Evolutionary conservation across 2,797 vertebrate species (phyloP).

Genomic region (Poecilia velifera): DNA sequence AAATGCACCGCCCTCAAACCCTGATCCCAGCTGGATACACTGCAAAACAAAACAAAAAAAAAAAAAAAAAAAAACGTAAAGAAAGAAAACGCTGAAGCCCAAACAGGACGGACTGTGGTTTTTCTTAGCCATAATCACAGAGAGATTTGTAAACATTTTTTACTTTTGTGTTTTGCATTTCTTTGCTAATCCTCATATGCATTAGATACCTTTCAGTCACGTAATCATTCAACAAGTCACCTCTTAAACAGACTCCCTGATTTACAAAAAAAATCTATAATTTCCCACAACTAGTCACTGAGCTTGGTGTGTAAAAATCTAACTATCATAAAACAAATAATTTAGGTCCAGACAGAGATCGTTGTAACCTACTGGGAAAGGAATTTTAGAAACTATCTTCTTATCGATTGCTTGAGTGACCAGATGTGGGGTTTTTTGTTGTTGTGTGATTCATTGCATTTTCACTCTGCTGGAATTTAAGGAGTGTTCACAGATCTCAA

Average conservation of each 20-base stretch:
- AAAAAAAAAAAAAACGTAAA: neutral
- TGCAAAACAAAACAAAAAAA: conserved; percentile 24
- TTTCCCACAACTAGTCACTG: neutral
- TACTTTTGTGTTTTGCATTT: neutral
- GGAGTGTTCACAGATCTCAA: too few relatives aligned
- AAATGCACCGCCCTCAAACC: neutral
- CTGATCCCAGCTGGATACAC: conserved; percentile 20
- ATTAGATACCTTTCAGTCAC: neutral
- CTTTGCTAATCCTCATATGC: neutral
- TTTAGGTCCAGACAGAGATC: neutral
- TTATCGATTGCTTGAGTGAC: too few relatives aligned
- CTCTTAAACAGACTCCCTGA: too few relatives aligned
- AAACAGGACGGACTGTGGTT: neutral
- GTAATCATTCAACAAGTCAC: too few relatives aligned
- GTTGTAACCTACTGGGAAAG: neutral
- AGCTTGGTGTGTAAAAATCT: neutral
- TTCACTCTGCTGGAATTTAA: too few relatives aligned
- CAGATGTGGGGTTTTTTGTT: too few relatives aligned
- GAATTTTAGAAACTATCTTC: too few relatives aligned
- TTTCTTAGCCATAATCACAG: neutral
- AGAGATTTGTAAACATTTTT: neutral
- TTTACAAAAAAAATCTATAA: neutral
- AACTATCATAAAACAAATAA: neutral
- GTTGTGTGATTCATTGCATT: too few relatives aligned
- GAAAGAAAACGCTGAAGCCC: neutral